phyloP scores from a whole-genome alignment of 2,888 invertebrate genomes.

The Coleophora deauratella region DNA sequence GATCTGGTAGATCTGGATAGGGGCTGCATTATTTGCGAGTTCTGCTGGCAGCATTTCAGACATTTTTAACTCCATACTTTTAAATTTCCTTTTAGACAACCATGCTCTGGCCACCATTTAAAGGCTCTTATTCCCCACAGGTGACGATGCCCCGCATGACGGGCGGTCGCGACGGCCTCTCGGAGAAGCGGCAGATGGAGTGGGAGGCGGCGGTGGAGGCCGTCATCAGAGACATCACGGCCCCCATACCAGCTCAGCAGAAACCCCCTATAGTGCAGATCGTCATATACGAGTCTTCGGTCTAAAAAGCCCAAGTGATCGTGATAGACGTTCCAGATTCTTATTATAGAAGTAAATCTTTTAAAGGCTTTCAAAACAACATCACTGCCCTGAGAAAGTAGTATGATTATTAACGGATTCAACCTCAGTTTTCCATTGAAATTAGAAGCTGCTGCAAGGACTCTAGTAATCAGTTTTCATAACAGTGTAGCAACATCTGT shows the following conservation, averaged over 20 bases:
- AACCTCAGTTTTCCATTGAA: too few species aligned
- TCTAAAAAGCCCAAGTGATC: slow-evolving; percentile 45
- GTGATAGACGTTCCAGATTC: background rate
- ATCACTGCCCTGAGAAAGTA: too few species aligned
- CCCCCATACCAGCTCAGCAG: slow-evolving; percentile 69
- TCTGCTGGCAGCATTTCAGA: too few species aligned
- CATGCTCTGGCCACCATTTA: too few species aligned
- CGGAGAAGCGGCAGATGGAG: slow-evolving; percentile 74
- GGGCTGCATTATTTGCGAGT: too few species aligned
- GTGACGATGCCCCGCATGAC: slow-evolving; percentile 82
- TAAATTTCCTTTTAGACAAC: background rate
- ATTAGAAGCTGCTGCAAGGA: too few species aligned
- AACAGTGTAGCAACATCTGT: too few species aligned
- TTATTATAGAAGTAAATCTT: background rate
- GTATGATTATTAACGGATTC: too few species aligned
- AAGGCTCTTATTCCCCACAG: slow-evolving; percentile 48
- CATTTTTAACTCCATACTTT: too few species aligned
- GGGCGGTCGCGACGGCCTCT: slow-evolving; percentile 54
- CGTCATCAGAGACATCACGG: slow-evolving; percentile 81
- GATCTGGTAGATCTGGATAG: too few species aligned
- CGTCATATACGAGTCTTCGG: slow-evolving; percentile 92
- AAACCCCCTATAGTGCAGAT: slow-evolving; percentile 83
- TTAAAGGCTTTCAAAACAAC: too few species aligned
- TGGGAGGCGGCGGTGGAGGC: slow-evolving; percentile 87
- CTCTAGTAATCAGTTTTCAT: too few species aligned